A percentile compares a stretch with the other conserved stretches of the same genome.
Conservation (phyloP, 2,888 invertebrate genomes). For the Malthinus seriepunctatus region DNA sequence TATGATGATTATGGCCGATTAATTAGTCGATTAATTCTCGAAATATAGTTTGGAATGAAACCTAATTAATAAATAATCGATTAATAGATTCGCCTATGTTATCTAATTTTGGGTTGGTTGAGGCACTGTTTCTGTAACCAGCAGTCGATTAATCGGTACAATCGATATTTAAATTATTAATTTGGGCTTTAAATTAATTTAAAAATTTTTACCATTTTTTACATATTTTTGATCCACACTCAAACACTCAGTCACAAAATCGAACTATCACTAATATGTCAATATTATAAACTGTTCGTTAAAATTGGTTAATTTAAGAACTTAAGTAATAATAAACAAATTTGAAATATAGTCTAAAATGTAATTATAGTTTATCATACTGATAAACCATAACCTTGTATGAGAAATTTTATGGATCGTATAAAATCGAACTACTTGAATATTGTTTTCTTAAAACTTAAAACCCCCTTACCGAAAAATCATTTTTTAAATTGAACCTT, state of each 20-base stretch:
- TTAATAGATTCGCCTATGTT: too few relatives aligned
- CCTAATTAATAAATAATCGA: too few relatives aligned
- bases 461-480: background rate
- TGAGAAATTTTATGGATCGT: conserved; percentile 11
- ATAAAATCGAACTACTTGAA: conserved; percentile 1
- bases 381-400: conserved; percentile 16
- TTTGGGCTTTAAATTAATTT: background rate
- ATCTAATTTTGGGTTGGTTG: too few relatives aligned
- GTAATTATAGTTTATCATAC: background rate
- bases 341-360: background rate
- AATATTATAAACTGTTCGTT: background rate
- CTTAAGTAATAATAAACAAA: conserved; percentile 6
- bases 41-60: too few relatives aligned
- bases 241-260: background rate
- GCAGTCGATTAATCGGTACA: too few relatives aligned
- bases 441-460: conserved; percentile 1
- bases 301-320: conserved; percentile 2
- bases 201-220: conserved; percentile 1
- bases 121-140: too few relatives aligned
- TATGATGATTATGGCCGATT: too few relatives aligned
- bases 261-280: background rate
- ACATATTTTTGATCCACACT: background rate
- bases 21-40: too few relatives aligned
- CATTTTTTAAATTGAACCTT: conserved; percentile 1
- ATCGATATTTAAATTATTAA: too few relatives aligned